A percentile compares a stretch with the other conserved stretches of the same genome.
These are phyloP conservation scores for Paradoxurus hermaphroditus DNA, from an alignment of 2,113 vertebrate genomes.

Conservation along the genomic window DNA sequence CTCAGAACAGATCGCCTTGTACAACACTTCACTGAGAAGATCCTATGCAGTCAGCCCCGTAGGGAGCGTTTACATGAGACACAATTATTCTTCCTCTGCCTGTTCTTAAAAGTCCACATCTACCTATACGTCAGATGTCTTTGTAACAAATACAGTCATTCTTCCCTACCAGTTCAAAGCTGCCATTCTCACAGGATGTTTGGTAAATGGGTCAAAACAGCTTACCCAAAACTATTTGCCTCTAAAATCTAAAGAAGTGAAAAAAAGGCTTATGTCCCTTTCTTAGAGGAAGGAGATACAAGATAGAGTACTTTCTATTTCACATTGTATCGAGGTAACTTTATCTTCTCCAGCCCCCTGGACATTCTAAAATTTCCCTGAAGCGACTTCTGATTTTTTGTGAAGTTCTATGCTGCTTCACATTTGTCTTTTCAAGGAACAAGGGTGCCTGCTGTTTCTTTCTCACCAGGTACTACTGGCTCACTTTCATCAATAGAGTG, in stretches of 20 bases:
- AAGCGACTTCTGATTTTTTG: background rate
- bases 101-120: background rate
- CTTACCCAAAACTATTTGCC: background rate
- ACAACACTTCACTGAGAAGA: background rate
- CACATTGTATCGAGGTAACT: background rate
- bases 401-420: background rate
- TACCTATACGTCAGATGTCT: background rate
- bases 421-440: background rate
- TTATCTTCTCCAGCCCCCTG: rapidly evolving
- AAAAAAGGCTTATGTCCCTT: background rate
- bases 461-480: background rate
- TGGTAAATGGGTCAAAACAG: background rate
- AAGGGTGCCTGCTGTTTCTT: background rate
- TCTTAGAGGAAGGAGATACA: background rate
- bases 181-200: background rate
- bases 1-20: background rate
- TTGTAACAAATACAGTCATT: background rate
- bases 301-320: background rate
- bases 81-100: background rate
- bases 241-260: background rate
- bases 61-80: background rate
- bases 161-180: background rate
- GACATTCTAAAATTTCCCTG: background rate
- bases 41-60: background rate
- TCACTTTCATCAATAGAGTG: background rate